A percentile compares a stretch with the other conserved stretches of the same genome.
Conservation (phyloP, 1,140 invertebrate genomes). For the Orchesella cincta region DNA sequence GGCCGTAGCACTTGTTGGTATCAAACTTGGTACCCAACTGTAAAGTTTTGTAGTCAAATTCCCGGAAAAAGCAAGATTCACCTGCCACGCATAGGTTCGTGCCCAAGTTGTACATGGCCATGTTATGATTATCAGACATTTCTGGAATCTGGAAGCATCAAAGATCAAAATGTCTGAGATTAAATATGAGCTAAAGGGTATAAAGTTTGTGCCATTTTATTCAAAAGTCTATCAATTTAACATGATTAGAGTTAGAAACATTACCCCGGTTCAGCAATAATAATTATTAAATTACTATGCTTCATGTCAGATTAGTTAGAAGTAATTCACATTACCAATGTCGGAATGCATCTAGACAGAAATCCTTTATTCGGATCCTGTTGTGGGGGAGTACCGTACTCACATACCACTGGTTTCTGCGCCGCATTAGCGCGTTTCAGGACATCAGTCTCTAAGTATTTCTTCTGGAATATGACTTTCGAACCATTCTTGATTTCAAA, state of each 20-base stretch:
- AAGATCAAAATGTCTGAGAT: background rate
- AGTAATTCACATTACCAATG: slow-evolving; percentile 24
- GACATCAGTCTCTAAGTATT: slow-evolving; percentile 47
- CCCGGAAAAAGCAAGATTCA: slow-evolving; percentile 31
- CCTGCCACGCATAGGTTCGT: slow-evolving; percentile 15
- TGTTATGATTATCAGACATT: slow-evolving; percentile 35
- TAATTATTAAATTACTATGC: background rate
- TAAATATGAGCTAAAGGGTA: too few relatives aligned
- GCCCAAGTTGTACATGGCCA: slow-evolving; percentile 25
- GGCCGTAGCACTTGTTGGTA: slow-evolving; percentile 33
- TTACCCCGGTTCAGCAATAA: background rate
- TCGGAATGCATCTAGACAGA: slow-evolving; percentile 29
- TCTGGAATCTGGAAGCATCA: slow-evolving; percentile 24
- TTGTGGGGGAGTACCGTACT: slow-evolving; percentile 40
- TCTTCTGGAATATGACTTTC: slow-evolving; percentile 45
- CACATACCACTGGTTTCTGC: slow-evolving; percentile 37
- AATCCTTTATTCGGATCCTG: slow-evolving; percentile 42
- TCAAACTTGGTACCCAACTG: slow-evolving; percentile 22
- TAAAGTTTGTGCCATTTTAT: too few relatives aligned
- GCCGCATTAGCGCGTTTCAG: slow-evolving; percentile 40
- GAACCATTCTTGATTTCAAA: slow-evolving; percentile 30
- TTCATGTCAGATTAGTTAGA: too few relatives aligned
- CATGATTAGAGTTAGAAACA: background rate
- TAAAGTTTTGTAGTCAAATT: slow-evolving; percentile 13
- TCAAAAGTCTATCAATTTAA: too few relatives aligned